Conservation (phyloP, 2,888 invertebrate species). For the Agonopterix subpropinquella region DNA sequence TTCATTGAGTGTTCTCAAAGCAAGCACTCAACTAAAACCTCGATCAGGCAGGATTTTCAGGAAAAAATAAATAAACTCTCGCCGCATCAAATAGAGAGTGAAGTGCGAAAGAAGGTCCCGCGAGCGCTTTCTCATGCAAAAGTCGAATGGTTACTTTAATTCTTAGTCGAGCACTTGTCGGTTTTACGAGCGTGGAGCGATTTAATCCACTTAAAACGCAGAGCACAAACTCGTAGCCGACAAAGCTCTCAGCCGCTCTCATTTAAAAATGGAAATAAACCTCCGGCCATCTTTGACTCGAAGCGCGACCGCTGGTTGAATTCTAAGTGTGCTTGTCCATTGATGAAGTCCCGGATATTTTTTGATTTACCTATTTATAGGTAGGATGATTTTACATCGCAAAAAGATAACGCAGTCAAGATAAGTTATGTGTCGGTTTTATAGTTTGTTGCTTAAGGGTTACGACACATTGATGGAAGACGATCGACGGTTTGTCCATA, state of each 20-base stretch:
- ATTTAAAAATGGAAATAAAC: conserved; percentile 77
- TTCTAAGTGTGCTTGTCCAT: conserved; percentile 61
- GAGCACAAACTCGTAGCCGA: conserved; percentile 73
- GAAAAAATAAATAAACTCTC: conserved; percentile 28
- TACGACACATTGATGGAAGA: no score
- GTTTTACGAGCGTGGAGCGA: conserved; percentile 75
- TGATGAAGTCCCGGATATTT: conserved; percentile 34
- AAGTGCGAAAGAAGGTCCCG: conserved; percentile 57
- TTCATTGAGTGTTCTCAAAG: conserved; percentile 61
- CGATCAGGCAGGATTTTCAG: conserved; percentile 44
- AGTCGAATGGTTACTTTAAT: conserved; percentile 75
- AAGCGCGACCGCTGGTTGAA: conserved; percentile 60
- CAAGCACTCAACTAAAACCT: conserved; percentile 44
- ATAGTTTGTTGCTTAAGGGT: no score
- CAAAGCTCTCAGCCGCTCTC: conserved; percentile 75
- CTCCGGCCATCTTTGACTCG: conserved; percentile 71
- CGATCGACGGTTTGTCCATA: no score
- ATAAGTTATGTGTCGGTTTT: no score
- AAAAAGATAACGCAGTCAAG: not conserved
- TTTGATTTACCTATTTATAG: no score
- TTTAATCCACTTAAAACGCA: conserved; percentile 77
- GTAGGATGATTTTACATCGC: not conserved
- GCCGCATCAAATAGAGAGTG: conserved; percentile 51
- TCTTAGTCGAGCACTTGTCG: conserved; percentile 73
- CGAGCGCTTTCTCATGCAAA: conserved; percentile 73